phyloP scores from a whole-genome alignment of 2,888 invertebrate species.

The Agrilus cyanescens region DNA sequence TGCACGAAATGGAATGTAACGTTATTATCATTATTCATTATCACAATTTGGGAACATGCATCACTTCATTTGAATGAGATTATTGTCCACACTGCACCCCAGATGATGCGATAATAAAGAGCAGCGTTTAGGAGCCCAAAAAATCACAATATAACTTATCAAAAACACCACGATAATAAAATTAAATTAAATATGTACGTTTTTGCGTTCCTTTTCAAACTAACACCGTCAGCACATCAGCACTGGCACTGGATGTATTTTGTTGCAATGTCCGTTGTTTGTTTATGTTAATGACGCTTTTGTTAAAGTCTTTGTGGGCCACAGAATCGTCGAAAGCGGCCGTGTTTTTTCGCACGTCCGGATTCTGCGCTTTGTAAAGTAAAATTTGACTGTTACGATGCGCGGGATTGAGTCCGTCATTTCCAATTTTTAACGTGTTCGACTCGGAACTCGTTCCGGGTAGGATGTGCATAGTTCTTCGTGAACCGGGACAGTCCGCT shows the following conservation, averaged over 20 bases:
- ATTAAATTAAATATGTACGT: conserved; percentile 24
- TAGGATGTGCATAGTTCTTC: conserved; percentile 33
- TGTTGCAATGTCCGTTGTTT: conserved; percentile 35
- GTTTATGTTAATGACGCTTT: conserved; percentile 54
- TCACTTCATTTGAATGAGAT: background rate
- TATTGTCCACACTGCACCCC: background rate
- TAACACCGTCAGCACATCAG: conserved; percentile 44
- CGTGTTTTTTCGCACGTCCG: conserved; percentile 74
- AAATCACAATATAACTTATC: conserved; percentile 1
- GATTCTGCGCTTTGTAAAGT: conserved; percentile 74
- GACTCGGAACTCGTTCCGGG: conserved; percentile 34
- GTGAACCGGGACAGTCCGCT: conserved; percentile 38
- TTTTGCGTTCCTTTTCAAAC: conserved; percentile 30
- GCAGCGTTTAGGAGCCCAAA: background rate
- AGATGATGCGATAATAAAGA: background rate
- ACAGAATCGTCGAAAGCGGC: conserved; percentile 47
- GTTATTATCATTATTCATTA: too few relatives aligned
- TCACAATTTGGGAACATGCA: background rate
- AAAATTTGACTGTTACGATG: conserved; percentile 51
- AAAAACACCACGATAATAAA: conserved; percentile 7
- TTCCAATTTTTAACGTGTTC: conserved; percentile 25
- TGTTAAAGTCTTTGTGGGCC: conserved; percentile 62
- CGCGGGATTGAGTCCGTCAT: conserved; percentile 32
- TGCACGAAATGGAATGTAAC: too few relatives aligned
- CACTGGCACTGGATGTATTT: conserved; percentile 25